Conservation (phyloP, 2,888 invertebrate genomes). For the Abrostola tripartita region DNA sequence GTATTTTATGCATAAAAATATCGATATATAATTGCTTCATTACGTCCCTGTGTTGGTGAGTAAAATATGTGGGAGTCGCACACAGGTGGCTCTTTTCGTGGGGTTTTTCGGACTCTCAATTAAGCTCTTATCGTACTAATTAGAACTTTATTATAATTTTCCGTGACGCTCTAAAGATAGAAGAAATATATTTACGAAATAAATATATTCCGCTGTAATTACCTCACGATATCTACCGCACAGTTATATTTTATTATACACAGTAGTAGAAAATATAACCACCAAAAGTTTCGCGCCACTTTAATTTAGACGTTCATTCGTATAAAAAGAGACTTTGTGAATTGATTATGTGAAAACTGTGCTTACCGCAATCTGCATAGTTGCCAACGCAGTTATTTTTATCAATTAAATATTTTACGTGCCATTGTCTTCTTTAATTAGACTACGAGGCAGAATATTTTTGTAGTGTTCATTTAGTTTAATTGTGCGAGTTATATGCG, state of each 20-base stretch:
- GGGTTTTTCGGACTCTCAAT: slow-evolving; percentile 42
- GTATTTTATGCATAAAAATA: slow-evolving; percentile 89
- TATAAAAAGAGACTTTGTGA: slow-evolving; percentile 44
- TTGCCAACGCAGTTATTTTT: slow-evolving; percentile 52
- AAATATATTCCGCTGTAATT: slow-evolving; percentile 48
- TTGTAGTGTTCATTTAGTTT: slow-evolving; percentile 21
- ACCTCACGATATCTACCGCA: slow-evolving; percentile 42
- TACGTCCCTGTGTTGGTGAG: slow-evolving; percentile 87
- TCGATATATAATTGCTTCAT: slow-evolving; percentile 89
- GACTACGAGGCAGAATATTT: slow-evolving; percentile 27
- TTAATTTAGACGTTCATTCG: slow-evolving; percentile 42
- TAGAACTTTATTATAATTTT: slow-evolving; percentile 60
- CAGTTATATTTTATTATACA: slow-evolving; percentile 41
- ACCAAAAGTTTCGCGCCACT: slow-evolving; percentile 37
- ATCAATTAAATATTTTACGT: slow-evolving; percentile 48
- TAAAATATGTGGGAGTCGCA: slow-evolving; percentile 87
- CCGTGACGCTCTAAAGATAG: slow-evolving; percentile 44
- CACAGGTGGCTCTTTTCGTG: slow-evolving; percentile 76
- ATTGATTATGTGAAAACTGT: slow-evolving; percentile 48
- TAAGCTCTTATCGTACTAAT: slow-evolving; percentile 59
- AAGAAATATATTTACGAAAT: slow-evolving; percentile 40
- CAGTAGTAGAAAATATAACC: slow-evolving; percentile 36
- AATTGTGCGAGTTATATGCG: slow-evolving; percentile 17
- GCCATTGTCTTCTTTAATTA: slow-evolving; percentile 50
- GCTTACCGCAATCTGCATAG: slow-evolving; percentile 42